Conservation (phyloP, 2,888 invertebrate species). For the Keiferia lycopersicella region DNA sequence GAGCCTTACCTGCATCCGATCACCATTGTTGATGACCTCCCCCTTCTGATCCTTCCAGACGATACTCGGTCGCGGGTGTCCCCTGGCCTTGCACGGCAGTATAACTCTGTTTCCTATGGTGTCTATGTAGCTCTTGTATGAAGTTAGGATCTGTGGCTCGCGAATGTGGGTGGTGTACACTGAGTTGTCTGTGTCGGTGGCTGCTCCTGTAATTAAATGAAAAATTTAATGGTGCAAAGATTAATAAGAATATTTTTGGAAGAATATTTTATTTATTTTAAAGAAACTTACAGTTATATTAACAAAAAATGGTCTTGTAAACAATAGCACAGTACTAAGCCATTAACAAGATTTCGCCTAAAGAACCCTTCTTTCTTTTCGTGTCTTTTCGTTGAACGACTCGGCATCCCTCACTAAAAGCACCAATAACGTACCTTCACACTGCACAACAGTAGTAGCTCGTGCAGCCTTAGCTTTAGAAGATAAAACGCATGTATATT, state of each 20-base stretch:
- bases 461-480: slow-evolving; percentile 81
- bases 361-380: too few relatives aligned
- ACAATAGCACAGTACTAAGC: too few relatives aligned
- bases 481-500: slow-evolving; percentile 89
- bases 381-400: too few relatives aligned
- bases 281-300: too few relatives aligned
- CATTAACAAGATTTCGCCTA: too few relatives aligned
- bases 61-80: slow-evolving; percentile 84
- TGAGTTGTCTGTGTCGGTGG: slow-evolving; percentile 45
- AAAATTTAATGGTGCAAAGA: background rate
- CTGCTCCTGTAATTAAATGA: slow-evolving; percentile 42
- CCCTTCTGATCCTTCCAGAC: slow-evolving; percentile 85
- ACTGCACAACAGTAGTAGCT: slow-evolving; percentile 81
- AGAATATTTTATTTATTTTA: too few relatives aligned
- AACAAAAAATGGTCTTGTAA: too few relatives aligned
- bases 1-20: slow-evolving; percentile 75
- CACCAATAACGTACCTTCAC: slow-evolving; percentile 50
- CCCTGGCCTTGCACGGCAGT: slow-evolving; percentile 86
- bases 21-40: slow-evolving; percentile 67
- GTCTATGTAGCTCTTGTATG: slow-evolving; percentile 80
- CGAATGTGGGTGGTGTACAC: slow-evolving; percentile 70
- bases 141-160: slow-evolving; percentile 77
- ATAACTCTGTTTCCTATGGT: slow-evolving; percentile 83
- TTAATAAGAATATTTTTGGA: too few relatives aligned
- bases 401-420: too few relatives aligned